Evolutionary conservation across 1,140 invertebrate species (phyloP).

Genomic region (Sitobion miscanthi): DNA sequence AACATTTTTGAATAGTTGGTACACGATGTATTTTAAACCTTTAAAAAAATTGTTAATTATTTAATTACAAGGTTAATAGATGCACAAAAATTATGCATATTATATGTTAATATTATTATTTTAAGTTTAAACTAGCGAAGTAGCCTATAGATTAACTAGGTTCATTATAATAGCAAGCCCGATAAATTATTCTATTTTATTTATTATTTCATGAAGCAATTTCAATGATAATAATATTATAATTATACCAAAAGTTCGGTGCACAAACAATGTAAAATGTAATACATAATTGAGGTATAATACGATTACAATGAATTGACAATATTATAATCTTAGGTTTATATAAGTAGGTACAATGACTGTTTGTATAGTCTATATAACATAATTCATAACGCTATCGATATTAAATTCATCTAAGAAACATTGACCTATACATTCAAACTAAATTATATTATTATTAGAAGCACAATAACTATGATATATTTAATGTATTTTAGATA

Average conservation of each 20-base stretch:
- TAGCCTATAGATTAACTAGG: neutral
- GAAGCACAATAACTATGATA: neutral
- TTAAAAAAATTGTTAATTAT: neutral
- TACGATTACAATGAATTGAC: neutral
- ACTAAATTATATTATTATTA: neutral
- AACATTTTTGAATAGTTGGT: neutral
- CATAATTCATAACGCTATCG: neutral
- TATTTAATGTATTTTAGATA: constrained; percentile 18
- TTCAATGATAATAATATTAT: neutral
- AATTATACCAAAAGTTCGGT: neutral
- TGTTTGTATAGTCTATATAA: neutral
- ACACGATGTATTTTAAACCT: neutral
- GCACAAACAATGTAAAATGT: neutral
- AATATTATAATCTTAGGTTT: neutral
- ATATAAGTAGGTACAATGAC: neutral
- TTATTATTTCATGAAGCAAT: neutral
- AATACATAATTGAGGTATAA: neutral
- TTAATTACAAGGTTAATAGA: neutral
- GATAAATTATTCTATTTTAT: neutral
- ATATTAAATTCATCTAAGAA: neutral
- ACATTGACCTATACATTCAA: neutral
- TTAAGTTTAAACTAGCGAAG: too few relatives aligned
- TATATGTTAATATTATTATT: neutral
- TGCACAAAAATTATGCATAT: neutral
- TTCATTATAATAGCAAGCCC: neutral